Conservation (phyloP, 2,888 invertebrate species). For the Yponomeuta malinellus region DNA sequence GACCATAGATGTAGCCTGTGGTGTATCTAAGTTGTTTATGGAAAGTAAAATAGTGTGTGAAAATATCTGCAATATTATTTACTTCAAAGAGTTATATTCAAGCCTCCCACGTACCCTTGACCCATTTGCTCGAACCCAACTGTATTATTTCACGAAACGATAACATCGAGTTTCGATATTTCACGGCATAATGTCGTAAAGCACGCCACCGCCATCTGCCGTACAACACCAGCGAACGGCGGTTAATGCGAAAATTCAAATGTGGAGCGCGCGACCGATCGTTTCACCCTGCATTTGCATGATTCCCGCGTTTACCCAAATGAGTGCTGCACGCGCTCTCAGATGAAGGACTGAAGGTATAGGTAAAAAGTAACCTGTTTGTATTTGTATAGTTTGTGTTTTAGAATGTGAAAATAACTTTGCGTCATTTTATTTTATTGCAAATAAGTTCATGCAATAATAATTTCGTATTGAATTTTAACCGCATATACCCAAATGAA, state of each 20-base stretch:
- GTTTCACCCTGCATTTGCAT: slow-evolving; percentile 31
- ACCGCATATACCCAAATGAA: no score
- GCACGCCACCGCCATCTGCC: slow-evolving; percentile 29
- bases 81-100: no score
- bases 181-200: slow-evolving; percentile 3
- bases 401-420: no score
- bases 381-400: no score
- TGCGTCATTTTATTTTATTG: no score
- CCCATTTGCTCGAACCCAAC: background rate
- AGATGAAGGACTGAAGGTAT: slow-evolving; percentile 4
- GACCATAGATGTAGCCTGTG: no score
- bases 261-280: slow-evolving; percentile 20
- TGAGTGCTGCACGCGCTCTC: slow-evolving; percentile 23
- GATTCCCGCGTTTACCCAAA: slow-evolving; percentile 33
- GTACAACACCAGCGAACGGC: slow-evolving; percentile 23
- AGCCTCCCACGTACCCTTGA: background rate
- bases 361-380: no score
- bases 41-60: no score
- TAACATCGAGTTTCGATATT: slow-evolving; percentile 4
- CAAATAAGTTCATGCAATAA: no score
- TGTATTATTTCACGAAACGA: slow-evolving; percentile 7
- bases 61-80: no score
- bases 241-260: slow-evolving; percentile 30
- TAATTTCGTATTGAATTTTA: no score
- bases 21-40: no score